A percentile compares a stretch with the other conserved stretches of the same genome.
Evolutionary conservation across 2,797 vertebrate species (phyloP).

Genomic region (Mus minutoides): DNA sequence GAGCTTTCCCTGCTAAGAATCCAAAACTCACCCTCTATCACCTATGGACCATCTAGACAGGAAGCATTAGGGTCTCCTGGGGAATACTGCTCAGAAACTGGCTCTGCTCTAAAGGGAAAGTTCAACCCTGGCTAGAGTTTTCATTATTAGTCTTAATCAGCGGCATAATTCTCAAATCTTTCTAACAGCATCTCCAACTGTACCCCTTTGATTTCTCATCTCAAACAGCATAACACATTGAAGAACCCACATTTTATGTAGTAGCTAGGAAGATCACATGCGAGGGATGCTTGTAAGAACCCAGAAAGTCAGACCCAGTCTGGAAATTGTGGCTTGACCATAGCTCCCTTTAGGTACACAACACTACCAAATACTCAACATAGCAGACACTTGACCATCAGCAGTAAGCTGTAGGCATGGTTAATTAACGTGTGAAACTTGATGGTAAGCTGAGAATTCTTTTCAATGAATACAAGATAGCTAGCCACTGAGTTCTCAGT

Average conservation of each 20-base stretch:
- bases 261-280: background rate
- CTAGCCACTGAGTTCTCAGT: background rate
- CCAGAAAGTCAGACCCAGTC: conserved; percentile 3
- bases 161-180: background rate
- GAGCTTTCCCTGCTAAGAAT: background rate
- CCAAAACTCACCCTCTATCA: accelerated
- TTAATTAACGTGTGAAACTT: background rate
- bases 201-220: background rate
- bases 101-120: background rate
- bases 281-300: background rate
- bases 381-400: background rate
- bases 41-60: conserved; percentile 46
- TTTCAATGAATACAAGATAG: background rate
- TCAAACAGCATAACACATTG: background rate
- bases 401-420: background rate
- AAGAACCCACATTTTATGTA: background rate
- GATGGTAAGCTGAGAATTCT: background rate
- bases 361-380: background rate
- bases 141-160: conserved; percentile 19
- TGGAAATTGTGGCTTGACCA: background rate
- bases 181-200: background rate
- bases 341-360: background rate
- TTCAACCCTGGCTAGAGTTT: background rate
- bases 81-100: background rate
- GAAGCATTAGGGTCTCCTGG: background rate